phyloP scores from a whole-genome alignment of 2,888 invertebrate genomes.

The Macroteleia sp. region DNA sequence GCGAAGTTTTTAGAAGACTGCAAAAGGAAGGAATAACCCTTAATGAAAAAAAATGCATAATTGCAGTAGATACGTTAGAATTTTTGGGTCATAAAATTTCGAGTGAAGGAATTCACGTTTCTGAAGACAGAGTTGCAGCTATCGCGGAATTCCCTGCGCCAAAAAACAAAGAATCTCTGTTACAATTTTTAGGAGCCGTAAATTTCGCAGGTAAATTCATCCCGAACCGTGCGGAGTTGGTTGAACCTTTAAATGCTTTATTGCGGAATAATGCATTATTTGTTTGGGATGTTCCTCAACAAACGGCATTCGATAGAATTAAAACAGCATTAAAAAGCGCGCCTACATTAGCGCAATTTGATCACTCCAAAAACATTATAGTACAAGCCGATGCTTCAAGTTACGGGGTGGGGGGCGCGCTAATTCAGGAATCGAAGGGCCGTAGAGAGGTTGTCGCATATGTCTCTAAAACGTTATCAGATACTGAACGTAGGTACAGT shows the following conservation, averaged over 20 bases:
- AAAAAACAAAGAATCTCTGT: no score
- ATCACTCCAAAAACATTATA: slow-evolving; percentile 59
- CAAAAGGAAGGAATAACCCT: slow-evolving; percentile 64
- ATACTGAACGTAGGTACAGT: slow-evolving; percentile 73
- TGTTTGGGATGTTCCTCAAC: slow-evolving; percentile 64
- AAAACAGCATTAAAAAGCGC: slow-evolving; percentile 69
- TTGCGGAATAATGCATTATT: slow-evolving; percentile 25
- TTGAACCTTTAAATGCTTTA: slow-evolving; percentile 44
- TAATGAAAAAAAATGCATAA: slow-evolving; percentile 71
- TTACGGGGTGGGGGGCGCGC: slow-evolving; percentile 74
- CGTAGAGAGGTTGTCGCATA: slow-evolving; percentile 74
- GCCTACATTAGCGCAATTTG: slow-evolving; percentile 74
- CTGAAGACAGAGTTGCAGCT: slow-evolving; percentile 54
- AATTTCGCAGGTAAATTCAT: slow-evolving; percentile 65
- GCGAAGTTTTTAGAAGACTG: not conserved
- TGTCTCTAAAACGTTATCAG: slow-evolving; percentile 68
- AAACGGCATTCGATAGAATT: slow-evolving; percentile 68
- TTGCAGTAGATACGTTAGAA: slow-evolving; percentile 61
- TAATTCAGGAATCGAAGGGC: slow-evolving; percentile 68
- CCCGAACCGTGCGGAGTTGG: slow-evolving; percentile 65
- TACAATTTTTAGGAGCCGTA: no score
- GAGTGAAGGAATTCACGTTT: slow-evolving; percentile 55
- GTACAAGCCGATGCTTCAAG: slow-evolving; percentile 73
- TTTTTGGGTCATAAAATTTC: slow-evolving; percentile 70
- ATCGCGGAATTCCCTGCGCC: no score